Evolutionary conservation across 1,140 invertebrate species (phyloP), one percentile per base, ranked within the genome.

Genomic region (Amphibalanus amphitrite): DNA sequence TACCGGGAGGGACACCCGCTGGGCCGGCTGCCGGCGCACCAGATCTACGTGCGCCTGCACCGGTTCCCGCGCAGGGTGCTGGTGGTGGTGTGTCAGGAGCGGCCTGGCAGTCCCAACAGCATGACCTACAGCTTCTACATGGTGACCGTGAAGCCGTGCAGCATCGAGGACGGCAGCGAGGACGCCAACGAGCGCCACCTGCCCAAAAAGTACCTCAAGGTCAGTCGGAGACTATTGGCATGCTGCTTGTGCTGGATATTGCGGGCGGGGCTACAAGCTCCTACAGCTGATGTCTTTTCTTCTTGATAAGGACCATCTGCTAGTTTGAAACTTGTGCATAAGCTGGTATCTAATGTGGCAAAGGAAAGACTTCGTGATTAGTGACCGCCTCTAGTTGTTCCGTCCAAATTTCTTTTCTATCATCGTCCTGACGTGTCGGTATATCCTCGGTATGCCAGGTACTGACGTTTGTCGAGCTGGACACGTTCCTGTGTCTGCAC

Each of bases 401-500:
- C n/a, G n/a, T n/a, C n/a, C n/a, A n/a, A n/a, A n/a, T n/a, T n/a
- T n/a, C n/a, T n/a, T n/a, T n/a, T n/a, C n/a, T n/a, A n/a, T n/a
- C n/a, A n/a, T n/a, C n/a, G n/a, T n/a, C n/a, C n/a, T n/a, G n/a
- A n/a, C n/a, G n/a, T n/a, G n/a, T n/a, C n/a, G n/a, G n/a, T n/a
- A n/a, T n/a, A n/a, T n/a, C n/a, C n/a, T n/a, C n/a, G n/a, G n/a
- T n/a, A n/a, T n/a, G n/a, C n/a, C 47, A 59, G 47, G 47, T 59
- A 20, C 47, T 59, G 47, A 59, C 47, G 17, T 59, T 96, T 0
- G 89, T 94, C 30, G 89, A 94, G 75, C 87, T 97, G 69, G 93
- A 97, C 78, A 91, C 90, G 0, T 96, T 95, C 80, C 89, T 93
- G 0, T 86, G 91, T 33, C 95, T 93, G 3, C 93, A 96, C 80